Base-by-base conservation (phyloP, 2,113 vertebrate species). In the Syngnathus typhle region DNA sequence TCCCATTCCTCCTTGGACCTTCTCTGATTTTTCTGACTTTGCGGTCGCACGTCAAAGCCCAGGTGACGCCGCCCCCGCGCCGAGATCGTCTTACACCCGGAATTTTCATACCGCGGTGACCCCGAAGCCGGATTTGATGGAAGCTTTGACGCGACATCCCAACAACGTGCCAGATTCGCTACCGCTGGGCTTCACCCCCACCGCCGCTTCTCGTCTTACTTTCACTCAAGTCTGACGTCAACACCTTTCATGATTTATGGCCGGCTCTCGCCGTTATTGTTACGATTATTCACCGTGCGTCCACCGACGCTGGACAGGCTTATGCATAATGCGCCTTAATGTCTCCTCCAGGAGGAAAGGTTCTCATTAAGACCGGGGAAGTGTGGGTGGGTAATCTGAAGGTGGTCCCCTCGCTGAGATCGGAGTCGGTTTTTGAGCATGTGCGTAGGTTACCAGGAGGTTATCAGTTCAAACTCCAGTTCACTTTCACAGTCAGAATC, bases 91-190 rank as follows among this genome's bases (percentile, higher is more conserved):
- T 87, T 87, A 83, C 78, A 79, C 65, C 41, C 23, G 1, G 52
- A 55, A 55, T 55, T 55, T 79, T 87, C 84, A 70, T 82, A 69
- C 87, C 77, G 77, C 69, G n/a, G 69, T n/a, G 76, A 55, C 65
- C 76, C 70, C 72, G 78, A 64, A 46, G 78, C 69, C 27, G 67
- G 74, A 80, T 86, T 84, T 77, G 68, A 59, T 79, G 73, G 69
- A 70, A 79, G 76, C 78, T 85, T 76, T 79, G 73, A 84, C 83
- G 77, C 80, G 75, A 75, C 68, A 81, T 74, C 72, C 76, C 72
- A 49, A 44, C 77, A 69, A 74, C 13, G 63, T 69, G 51, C 55
- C 72, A 65, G 68, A 65, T 69, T 79, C 60, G 77, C 69, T 52
- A 72, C 70, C 71, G 76, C 72, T 84, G 84, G 79, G 67, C 69